A percentile compares a stretch with the other conserved stretches of the same genome.
phyloP scores from a whole-genome alignment of 2,888 invertebrate species.

The Incurvaria masculella region DNA sequence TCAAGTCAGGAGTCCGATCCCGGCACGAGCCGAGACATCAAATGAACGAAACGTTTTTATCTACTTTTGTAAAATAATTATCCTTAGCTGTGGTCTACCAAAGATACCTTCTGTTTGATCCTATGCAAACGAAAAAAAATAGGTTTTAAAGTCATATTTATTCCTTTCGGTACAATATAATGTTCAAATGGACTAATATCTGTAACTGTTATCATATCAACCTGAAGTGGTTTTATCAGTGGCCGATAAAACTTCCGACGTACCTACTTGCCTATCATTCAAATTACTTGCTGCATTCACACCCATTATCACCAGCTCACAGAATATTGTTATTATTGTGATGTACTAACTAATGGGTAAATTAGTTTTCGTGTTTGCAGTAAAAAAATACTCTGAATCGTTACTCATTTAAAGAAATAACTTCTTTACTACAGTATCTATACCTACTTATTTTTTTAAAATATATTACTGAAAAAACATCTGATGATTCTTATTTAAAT shows the following conservation, averaged over 20 bases:
- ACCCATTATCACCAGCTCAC: too few relatives aligned
- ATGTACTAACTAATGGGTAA: too few relatives aligned
- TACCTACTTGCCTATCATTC: conserved; percentile 8
- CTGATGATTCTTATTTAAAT: too few relatives aligned
- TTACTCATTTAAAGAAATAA: too few relatives aligned
- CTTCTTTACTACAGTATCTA: too few relatives aligned
- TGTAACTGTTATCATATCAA: not conserved
- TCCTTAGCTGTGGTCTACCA: not conserved
- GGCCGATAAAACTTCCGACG: not conserved
- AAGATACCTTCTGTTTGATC: conserved; percentile 4
- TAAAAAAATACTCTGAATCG: too few relatives aligned
- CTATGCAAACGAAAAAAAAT: conserved; percentile 1
- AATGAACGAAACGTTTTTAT: conserved; percentile 9
- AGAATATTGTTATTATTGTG: too few relatives aligned
- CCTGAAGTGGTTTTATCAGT: not conserved
- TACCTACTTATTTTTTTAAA: too few relatives aligned
- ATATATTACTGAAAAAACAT: too few relatives aligned
- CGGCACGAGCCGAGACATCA: conserved; percentile 15
- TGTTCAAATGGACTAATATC: not conserved
- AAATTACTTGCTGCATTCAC: too few relatives aligned
- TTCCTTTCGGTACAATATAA: conserved; percentile 4
- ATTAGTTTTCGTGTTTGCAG: too few relatives aligned
- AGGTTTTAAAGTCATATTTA: not conserved
- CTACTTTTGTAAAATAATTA: conserved; percentile 7
- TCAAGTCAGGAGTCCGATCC: too few relatives aligned